Base-by-base conservation (phyloP, 2,888 invertebrate genomes). In the Griposia aprilina region DNA sequence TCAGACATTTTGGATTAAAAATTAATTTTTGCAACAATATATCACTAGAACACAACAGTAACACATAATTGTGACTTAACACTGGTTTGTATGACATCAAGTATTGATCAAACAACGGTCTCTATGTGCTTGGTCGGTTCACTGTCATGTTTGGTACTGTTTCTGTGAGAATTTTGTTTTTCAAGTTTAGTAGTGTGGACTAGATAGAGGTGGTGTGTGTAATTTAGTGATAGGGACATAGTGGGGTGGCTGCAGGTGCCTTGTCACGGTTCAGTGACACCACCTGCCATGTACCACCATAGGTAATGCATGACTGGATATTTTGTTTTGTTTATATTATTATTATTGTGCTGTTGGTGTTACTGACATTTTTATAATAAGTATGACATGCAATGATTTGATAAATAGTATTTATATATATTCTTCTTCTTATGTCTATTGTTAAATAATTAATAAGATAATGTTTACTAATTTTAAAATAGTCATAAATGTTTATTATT, bases 91-190 rank as follows among this genome's bases (percentile, higher is more conserved):
- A 91, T 90, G 87, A 90, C 88, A 91, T 91, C 88, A 90, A 89
- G 91, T 96, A 97, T 97, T 96, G 96, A 96, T 97, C 94, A 93
- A 96, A 96, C 95, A 94, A 93, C 92, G 78, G 95, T 96, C 90
- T 90, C 96, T 95, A 96, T 92, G 95, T 90, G 86, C 80, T 77
- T 80, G 82, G 88, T 91, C 90, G 88, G 87, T 82, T 86, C 73
- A 67, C 74, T 72, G 75, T 60, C 70, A 86, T 83, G 83, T 73
- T 84, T 73, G 55, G 48, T 82, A 88, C 88, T 90, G 90, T 89
- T 88, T 89, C 84, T 88, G 83, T 88, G 85, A 85, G 87, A 82
- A 83, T 90, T 91, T 90, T 89, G 89, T 88, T 87, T 82, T 86
- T 83, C 83, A 82, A 91, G 90, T 90, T 90, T 87, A 88, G 87